A percentile compares a stretch with the other conserved stretches of the same genome.
Evolutionary conservation across 2,113 vertebrate species (phyloP).

Genomic region (Polypterus bichir): DNA sequence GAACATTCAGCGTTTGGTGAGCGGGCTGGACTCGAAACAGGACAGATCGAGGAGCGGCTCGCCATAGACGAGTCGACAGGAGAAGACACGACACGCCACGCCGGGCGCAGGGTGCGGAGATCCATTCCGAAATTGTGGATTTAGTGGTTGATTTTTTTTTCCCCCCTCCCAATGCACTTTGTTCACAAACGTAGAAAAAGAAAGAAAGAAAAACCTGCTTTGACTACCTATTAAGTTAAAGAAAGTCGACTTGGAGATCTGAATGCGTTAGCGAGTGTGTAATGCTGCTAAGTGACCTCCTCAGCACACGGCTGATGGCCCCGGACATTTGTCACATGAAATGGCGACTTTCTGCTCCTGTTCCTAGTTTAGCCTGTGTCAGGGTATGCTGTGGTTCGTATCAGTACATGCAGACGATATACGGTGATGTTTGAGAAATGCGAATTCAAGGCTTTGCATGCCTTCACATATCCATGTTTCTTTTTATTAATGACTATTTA

Average conservation of each 20-base stretch:
- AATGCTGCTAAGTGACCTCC: no score
- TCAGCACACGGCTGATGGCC: no score
- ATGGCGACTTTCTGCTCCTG: constrained; percentile 37
- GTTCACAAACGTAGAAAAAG: constrained; percentile 33
- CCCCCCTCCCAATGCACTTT: constrained; percentile 53
- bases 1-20: constrained; percentile 91
- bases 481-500: constrained; percentile 10
- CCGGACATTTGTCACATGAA: no score
- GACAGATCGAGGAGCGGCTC: constrained; percentile 79
- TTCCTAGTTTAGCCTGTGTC: constrained; percentile 34
- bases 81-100: not conserved
- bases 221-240: no score
- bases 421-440: constrained; percentile 39
- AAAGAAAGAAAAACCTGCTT: constrained; percentile 6
- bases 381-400: constrained; percentile 40
- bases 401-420: constrained; percentile 19
- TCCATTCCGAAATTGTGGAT: constrained; percentile 25
- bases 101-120: not conserved
- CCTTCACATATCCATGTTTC: constrained; percentile 31
- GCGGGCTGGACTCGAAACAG: constrained; percentile 79
- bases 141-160: constrained; percentile 38
- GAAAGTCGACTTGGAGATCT: no score
- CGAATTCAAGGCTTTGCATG: constrained; percentile 56
- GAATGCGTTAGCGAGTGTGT: no score
- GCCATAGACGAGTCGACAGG: constrained; percentile 41